A percentile compares a stretch with the other conserved stretches of the same genome.
Evolutionary conservation across 2,888 invertebrate species (phyloP).

Genomic region (Cheilosia grossa): DNA sequence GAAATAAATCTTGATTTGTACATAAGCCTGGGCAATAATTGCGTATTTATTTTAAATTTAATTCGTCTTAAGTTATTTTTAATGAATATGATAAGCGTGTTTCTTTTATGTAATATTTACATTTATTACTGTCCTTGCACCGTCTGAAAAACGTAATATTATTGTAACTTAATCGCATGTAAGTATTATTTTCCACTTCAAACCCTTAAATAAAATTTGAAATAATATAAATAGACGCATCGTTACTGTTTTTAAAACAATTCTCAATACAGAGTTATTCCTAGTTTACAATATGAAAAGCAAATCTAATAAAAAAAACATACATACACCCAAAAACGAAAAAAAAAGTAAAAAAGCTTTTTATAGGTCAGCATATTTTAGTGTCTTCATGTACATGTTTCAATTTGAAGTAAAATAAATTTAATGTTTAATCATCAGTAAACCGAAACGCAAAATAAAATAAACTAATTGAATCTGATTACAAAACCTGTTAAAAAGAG

Average conservation of each 20-base stretch:
- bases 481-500: slow-evolving; percentile 36
- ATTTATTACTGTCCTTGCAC: slow-evolving; percentile 62
- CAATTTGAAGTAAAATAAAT: slow-evolving; percentile 61
- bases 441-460: slow-evolving; percentile 48
- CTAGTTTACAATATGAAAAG: slow-evolving; percentile 57
- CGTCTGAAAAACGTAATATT: slow-evolving; percentile 33
- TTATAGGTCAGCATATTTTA: slow-evolving; percentile 68
- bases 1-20: slow-evolving; percentile 35
- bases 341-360: slow-evolving; percentile 48
- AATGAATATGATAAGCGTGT: slow-evolving; percentile 23
- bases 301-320: slow-evolving; percentile 26
- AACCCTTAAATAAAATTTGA: slow-evolving; percentile 39
- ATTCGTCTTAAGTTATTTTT: slow-evolving; percentile 13
- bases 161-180: slow-evolving; percentile 37
- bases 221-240: slow-evolving; percentile 71
- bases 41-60: slow-evolving; percentile 24
- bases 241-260: slow-evolving; percentile 68
- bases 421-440: slow-evolving; percentile 61
- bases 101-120: slow-evolving; percentile 69
- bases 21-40: slow-evolving; percentile 42
- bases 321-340: slow-evolving; percentile 15
- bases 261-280: slow-evolving; percentile 60
- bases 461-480: slow-evolving; percentile 30
- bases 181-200: slow-evolving; percentile 55
- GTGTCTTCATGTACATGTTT: slow-evolving; percentile 71